Evolutionary conservation across 1,140 invertebrate species (phyloP).

Genomic region (Polypedilum pembai): DNA sequence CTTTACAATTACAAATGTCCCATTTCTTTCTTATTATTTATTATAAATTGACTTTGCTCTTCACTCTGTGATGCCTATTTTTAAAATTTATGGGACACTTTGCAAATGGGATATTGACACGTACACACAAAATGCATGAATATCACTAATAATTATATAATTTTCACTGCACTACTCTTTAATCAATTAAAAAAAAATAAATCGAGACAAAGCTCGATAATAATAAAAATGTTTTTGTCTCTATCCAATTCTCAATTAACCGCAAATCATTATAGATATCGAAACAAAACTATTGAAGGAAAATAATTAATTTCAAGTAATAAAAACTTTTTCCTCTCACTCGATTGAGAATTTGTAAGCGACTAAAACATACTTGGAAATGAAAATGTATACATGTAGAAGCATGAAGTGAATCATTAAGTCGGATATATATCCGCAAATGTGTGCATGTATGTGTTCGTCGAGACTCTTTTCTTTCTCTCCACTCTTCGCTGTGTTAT

Average conservation of each 20-base stretch:
- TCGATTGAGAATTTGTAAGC: slow-evolving; percentile 22
- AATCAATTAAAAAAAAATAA: neutral
- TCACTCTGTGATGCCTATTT: no score
- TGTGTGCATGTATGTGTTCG: neutral
- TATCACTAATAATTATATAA: neutral
- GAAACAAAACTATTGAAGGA: no score
- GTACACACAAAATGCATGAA: neutral
- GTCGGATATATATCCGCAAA: slow-evolving; percentile 20
- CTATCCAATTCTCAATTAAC: no score
- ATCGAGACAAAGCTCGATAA: neutral
- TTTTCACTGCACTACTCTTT: neutral
- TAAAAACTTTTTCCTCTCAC: slow-evolving; percentile 1
- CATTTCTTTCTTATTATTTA: slow-evolving; percentile 2
- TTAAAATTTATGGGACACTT: no score
- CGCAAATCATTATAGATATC: no score
- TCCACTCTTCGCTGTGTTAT: neutral
- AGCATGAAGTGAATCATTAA: slow-evolving; percentile 28
- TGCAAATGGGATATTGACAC: no score
- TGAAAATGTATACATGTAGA: neutral
- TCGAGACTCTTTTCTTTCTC: neutral
- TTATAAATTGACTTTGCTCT: neutral
- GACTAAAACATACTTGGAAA: slow-evolving; percentile 1
- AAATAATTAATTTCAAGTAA: no score
- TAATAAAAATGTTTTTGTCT: no score
- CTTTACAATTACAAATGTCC: slow-evolving; percentile 17